phyloP scores from a whole-genome alignment of 1,140 invertebrate species.

The Sesamia nonagrioides region DNA sequence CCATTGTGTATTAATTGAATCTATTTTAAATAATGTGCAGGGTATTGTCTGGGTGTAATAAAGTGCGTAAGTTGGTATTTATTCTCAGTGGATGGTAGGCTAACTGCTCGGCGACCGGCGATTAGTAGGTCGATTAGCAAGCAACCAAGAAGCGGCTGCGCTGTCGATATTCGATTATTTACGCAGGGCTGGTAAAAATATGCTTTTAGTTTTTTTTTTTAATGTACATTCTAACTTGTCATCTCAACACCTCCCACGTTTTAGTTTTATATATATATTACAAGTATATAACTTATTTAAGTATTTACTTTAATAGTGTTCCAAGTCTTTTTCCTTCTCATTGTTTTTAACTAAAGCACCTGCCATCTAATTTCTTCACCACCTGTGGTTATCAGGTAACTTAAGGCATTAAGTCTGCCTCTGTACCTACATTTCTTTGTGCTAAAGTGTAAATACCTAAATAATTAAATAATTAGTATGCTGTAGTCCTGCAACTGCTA shows the following conservation, averaged over 20 bases:
- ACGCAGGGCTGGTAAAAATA: slow-evolving; percentile 65
- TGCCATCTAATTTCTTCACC: no score
- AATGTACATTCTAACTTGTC: not conserved
- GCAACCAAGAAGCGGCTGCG: slow-evolving; percentile 66
- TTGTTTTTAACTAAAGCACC: no score
- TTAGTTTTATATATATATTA: no score
- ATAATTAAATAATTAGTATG: no score
- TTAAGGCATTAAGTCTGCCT: no score
- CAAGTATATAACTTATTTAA: no score
- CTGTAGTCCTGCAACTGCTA: no score
- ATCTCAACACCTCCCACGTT: not conserved
- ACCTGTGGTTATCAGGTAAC: no score
- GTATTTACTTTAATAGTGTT: no score
- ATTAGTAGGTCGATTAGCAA: slow-evolving; percentile 80
- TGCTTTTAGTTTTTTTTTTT: not conserved
- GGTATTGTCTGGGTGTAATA: slow-evolving; percentile 14
- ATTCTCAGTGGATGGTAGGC: slow-evolving; percentile 39
- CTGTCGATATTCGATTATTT: slow-evolving; percentile 72
- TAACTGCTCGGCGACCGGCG: slow-evolving; percentile 56
- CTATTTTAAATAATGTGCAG: slow-evolving; percentile 7
- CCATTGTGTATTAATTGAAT: not conserved
- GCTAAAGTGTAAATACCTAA: no score
- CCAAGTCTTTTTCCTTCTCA: no score
- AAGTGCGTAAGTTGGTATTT: slow-evolving; percentile 42
- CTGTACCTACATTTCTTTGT: no score